Evolutionary conservation across 2,797 vertebrate species (phyloP), one percentile per base, ranked within the genome.

Genomic region (Semaprochilodus insignis): DNA sequence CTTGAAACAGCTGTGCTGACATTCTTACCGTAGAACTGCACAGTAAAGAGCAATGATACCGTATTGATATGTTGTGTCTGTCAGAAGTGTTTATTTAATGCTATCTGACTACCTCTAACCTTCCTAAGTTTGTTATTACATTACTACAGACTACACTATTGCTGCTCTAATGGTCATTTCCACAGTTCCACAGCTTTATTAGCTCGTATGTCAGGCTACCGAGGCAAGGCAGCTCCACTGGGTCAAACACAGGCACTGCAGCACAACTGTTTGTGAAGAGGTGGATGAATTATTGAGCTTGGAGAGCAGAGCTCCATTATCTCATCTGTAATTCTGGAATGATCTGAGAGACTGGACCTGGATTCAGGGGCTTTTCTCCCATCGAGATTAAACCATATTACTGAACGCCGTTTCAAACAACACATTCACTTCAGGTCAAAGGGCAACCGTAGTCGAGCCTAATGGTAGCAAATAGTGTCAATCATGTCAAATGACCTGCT

Each of bases 381-480:
- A 93, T 93, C 91, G 90, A 95, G 94, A 94, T 95, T 95, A 95
- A 94, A 92, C 88, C 87, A 57, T 89, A 92, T 90, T 91, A 91
- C 91, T 93, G 92, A 91, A 93, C 92, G 93, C 92, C 90, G 86
- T 93, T 94, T 95, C 90, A 94, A 94, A 92, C 92, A 93, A 92
- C 91, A 92, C 88, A 89, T 91, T 91, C 88, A 86, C 89, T 77
- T 71, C 36, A 83, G 94, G 94, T 95, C 94, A 95, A 81, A 94
- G 94, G 94, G 88, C 93, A 95, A 94, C 94, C 78, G 87, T 94
- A 93, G 92, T 93, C 91, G 90, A 88, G 91, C 91, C 93, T 94
- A 95, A 95, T 95, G 93, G 95, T 94, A 94, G 94, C 93, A 94
- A 95, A 94, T 94, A 93, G 91, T 93, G 95, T 95, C 95, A 95